Conservation (phyloP, 1,140 invertebrate species). For the Polypedilum vanderplanki region DNA sequence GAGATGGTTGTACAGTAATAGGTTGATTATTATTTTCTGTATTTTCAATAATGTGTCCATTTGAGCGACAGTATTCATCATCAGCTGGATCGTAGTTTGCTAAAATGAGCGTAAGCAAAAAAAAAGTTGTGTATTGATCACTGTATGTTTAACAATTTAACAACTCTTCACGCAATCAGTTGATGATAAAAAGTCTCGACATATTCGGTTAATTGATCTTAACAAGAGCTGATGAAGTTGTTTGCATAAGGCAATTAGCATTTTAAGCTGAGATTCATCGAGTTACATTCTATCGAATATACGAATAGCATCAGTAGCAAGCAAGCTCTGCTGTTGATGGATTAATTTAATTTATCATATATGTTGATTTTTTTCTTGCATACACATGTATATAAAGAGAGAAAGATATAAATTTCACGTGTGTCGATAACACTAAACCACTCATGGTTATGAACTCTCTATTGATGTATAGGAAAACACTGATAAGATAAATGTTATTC, state of each 20-base stretch:
- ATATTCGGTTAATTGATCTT: neutral
- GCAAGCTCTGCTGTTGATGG: neutral
- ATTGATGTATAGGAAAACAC: neutral
- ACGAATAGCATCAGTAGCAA: too few relatives aligned
- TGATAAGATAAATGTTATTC: slow-evolving; percentile 16
- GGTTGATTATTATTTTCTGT: slow-evolving; percentile 41
- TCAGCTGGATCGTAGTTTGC: slow-evolving; percentile 44
- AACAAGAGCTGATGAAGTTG: too few relatives aligned
- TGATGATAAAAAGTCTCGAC: neutral
- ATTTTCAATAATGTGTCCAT: slow-evolving; percentile 38
- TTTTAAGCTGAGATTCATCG: too few relatives aligned
- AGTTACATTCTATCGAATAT: too few relatives aligned
- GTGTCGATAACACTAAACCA: slow-evolving; percentile 15
- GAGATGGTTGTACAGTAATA: slow-evolving; percentile 39
- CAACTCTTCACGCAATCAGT: neutral
- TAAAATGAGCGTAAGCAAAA: slow-evolving; percentile 30
- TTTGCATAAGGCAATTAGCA: too few relatives aligned
- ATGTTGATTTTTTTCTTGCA: slow-evolving; percentile 18
- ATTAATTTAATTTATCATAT: slow-evolving; percentile 7
- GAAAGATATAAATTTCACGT: neutral
- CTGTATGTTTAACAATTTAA: slow-evolving; percentile 33
- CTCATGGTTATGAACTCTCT: neutral
- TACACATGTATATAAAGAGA: neutral
- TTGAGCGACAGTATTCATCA: slow-evolving; percentile 40
- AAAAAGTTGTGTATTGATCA: too few relatives aligned